A percentile compares a stretch with the other conserved stretches of the same genome.
phyloP scores from a whole-genome alignment of 2,797 vertebrate species.

The Acanthurus lineatus region DNA sequence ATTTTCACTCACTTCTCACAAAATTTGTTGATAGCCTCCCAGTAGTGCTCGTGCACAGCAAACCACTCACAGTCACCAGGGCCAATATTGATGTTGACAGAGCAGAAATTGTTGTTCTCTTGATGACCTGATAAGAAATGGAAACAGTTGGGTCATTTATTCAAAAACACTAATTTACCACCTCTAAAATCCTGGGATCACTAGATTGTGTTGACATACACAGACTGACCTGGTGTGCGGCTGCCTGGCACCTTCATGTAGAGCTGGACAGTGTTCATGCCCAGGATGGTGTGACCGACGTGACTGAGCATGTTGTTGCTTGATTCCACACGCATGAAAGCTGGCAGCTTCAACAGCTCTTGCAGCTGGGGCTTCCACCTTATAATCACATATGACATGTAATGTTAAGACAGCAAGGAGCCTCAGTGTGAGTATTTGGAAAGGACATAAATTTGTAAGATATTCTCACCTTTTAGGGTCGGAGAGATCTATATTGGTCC shows the following conservation, averaged over 20 bases:
- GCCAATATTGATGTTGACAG: conserved; percentile 99
- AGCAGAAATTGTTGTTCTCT: conserved; percentile 99
- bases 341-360: conserved; percentile 98
- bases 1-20: conserved; percentile 94
- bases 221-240: conserved; percentile 92
- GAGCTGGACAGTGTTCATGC: conserved; percentile 99
- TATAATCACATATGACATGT: neutral
- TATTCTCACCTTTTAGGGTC: conserved; percentile 91
- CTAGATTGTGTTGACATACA: neutral
- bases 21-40: conserved; percentile 97
- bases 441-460: neutral
- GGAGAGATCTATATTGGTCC: conserved; percentile 96
- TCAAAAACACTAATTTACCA: neutral
- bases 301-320: conserved; percentile 99
- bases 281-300: conserved; percentile 96
- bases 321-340: conserved; percentile 97
- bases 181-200: no score
- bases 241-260: conserved; percentile 99
- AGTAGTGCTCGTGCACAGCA: conserved; percentile 96
- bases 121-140: conserved; percentile 91
- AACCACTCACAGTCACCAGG: conserved; percentile 99
- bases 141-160: neutral
- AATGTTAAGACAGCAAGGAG: neutral
- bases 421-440: neutral
- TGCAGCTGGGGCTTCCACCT: conserved; percentile 99